Evolutionary conservation across 2,888 invertebrate species (phyloP), one percentile per base, ranked within the genome.

Genomic region (Drosophila meridionalis): DNA sequence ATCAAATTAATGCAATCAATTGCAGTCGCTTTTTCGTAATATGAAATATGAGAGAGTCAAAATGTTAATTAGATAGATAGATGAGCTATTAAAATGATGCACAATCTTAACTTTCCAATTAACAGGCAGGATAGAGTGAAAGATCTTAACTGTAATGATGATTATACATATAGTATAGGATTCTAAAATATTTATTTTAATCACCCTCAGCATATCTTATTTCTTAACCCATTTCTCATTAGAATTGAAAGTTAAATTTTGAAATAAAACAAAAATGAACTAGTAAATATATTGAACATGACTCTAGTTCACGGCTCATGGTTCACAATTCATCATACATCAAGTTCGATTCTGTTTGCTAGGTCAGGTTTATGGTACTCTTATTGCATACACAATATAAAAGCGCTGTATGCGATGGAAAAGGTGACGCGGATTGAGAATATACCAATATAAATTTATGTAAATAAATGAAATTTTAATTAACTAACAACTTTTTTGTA

Each of bases 1-100:
- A 61, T 70, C 70, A 28, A 52, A 57, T 66, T 38, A 79, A 63
- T 58, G 55, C 48, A 63, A 69, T 52, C 69, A 74, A 67, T 70
- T 69, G 50, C 43, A 43, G 28, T 42, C 60, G 50, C 45, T 76
- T 38, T 53, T 45, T 26, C 42, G 36, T 40, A 58, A 30, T 47
- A 20, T 52, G 30, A 43, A 20, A 30, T 26, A 47, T 47, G 38
- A 47, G 36, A 9, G 20, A 61, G 53, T 32, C 42, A 40, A 45
- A 50, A 69, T 59, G 40, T 65, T 70, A 60, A 73, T 76, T 50
- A 42, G 36, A 59, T 57, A 26, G n/a, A 57, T 4, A 42, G 30
- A 66, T 55, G 26, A 45, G 34, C 45, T 20, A 52, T 52, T 57
- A 43, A 8, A 61, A 7, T 45, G 14, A 38, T 58, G 62, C 57